Percentiles rank a stretch among this genome's conserved stretches.
Evolutionary conservation across 2,888 invertebrate species (phyloP).

Genomic region (Prosopocoilus inquinatus): DNA sequence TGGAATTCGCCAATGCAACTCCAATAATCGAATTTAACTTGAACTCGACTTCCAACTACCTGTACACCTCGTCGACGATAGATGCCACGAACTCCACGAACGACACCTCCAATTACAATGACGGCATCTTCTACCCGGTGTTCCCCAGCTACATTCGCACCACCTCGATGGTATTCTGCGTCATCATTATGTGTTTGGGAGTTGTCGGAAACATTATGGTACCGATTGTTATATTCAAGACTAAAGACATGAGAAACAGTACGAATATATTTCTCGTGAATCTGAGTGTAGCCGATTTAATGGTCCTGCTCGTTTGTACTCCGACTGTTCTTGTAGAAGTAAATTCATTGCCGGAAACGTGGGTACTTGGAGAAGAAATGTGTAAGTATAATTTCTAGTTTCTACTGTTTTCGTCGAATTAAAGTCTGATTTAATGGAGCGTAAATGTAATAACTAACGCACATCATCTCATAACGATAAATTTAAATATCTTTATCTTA

Average conservation of each 20-base stretch:
- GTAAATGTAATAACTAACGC: too few species aligned
- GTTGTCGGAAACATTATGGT: constrained; percentile 92
- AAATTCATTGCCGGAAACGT: constrained; percentile 85
- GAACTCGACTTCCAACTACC: constrained; percentile 36
- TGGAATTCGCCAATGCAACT: constrained; percentile 30
- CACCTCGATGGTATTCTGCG: constrained; percentile 85
- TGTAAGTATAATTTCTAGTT: constrained; percentile 67
- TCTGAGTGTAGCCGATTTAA: constrained; percentile 87
- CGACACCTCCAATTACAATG: constrained; percentile 14
- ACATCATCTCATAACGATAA: too few species aligned
- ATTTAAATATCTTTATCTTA: too few species aligned
- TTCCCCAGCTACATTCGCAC: constrained; percentile 84
- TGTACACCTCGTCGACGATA: constrained; percentile 32
- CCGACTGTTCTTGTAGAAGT: constrained; percentile 94
- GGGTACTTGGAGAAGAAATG: constrained; percentile 88
- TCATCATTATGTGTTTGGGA: constrained; percentile 84
- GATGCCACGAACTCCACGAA: constrained; percentile 9
- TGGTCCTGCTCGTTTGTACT: constrained; percentile 88
- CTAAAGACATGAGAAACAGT: constrained; percentile 91
- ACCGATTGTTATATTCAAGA: constrained; percentile 86
- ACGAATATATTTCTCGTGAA: constrained; percentile 95
- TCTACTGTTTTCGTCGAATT: too few species aligned
- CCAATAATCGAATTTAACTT: constrained; percentile 28
- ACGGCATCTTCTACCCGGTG: constrained; percentile 41
- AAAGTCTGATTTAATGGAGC: too few species aligned